Percentiles rank a stretch among this genome's conserved stretches.
Evolutionary conservation across 2,888 invertebrate genomes (phyloP).

Genomic region (Tenthredo mesomela): DNA sequence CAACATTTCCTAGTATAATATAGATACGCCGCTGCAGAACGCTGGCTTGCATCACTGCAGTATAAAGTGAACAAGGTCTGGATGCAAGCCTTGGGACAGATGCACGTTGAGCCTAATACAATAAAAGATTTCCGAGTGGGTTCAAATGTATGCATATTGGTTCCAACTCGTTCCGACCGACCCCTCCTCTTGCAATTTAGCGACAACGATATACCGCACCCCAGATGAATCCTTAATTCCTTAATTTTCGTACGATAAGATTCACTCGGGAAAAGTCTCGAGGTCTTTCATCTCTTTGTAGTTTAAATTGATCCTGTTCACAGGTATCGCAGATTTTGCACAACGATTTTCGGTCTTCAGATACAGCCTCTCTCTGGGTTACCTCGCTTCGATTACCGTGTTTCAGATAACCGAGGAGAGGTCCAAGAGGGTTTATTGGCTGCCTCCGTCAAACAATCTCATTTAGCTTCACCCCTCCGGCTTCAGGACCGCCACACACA

Average conservation of each 20-base stretch:
- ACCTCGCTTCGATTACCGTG: conserved; percentile 14
- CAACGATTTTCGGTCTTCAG: not conserved
- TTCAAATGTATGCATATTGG: conserved; percentile 75
- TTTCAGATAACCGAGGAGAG: not conserved
- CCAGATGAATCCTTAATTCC: conserved; percentile 30
- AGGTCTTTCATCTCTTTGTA: not conserved
- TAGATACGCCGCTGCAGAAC: conserved; percentile 29
- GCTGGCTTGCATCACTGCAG: conserved; percentile 50
- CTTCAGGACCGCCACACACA: conserved; percentile 53
- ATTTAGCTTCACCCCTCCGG: conserved; percentile 70
- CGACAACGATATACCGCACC: conserved; percentile 42
- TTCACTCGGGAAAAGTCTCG: not conserved
- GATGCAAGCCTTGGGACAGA: conserved; percentile 61
- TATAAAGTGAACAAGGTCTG: conserved; percentile 63
- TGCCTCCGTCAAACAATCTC: conserved; percentile 76
- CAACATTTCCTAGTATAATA: not conserved
- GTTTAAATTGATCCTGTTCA: not conserved
- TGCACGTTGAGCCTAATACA: conserved; percentile 71
- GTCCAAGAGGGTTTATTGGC: conserved; percentile 63
- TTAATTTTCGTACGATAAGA: conserved; percentile 15
- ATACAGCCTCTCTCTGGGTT: conserved; percentile 3
- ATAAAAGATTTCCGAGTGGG: conserved; percentile 75
- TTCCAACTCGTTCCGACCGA: conserved; percentile 44
- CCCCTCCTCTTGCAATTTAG: not conserved
- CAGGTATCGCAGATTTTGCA: not conserved